These are phyloP conservation scores for Camponotus vicinus DNA, from an alignment of 1,140 invertebrate genomes.

Conservation along the genomic window DNA sequence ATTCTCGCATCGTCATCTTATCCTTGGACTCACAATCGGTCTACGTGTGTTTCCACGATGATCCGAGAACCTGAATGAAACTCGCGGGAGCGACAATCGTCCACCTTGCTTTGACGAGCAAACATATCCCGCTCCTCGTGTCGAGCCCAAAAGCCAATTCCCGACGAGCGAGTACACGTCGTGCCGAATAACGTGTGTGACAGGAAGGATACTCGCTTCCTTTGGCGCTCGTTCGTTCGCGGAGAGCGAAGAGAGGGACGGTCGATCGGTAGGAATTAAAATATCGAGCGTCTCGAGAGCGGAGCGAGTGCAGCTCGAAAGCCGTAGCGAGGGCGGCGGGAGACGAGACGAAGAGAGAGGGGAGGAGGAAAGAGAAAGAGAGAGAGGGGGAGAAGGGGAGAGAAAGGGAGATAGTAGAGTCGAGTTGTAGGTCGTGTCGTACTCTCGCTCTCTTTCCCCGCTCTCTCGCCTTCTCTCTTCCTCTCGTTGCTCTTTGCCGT, in stretches of 20 bases:
- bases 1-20: not conserved
- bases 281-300: constrained; percentile 69
- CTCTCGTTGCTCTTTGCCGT: not conserved
- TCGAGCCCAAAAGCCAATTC: constrained; percentile 26
- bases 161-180: not conserved
- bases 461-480: constrained; percentile 3
- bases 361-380: not conserved
- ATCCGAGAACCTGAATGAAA: not conserved
- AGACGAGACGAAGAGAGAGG: not conserved
- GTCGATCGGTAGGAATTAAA: constrained; percentile 71
- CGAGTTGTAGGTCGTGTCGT: constrained; percentile 48
- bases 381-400: not conserved
- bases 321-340: constrained; percentile 24
- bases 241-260: constrained; percentile 31
- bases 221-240: not conserved
- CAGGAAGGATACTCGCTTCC: constrained; percentile 51
- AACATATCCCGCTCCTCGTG: not conserved
- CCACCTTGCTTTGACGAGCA: not conserved
- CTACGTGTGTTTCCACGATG: not conserved
- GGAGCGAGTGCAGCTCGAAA: constrained; percentile 47
- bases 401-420: not conserved
- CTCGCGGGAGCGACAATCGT: too few relatives aligned
- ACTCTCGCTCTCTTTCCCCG: constrained; percentile 4
- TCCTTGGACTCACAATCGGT: not conserved
- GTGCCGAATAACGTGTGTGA: constrained; percentile 16